A percentile compares a stretch with the other conserved stretches of the same genome.
phyloP scores from a whole-genome alignment of 2,888 invertebrate genomes.

The Noctua janthina region DNA sequence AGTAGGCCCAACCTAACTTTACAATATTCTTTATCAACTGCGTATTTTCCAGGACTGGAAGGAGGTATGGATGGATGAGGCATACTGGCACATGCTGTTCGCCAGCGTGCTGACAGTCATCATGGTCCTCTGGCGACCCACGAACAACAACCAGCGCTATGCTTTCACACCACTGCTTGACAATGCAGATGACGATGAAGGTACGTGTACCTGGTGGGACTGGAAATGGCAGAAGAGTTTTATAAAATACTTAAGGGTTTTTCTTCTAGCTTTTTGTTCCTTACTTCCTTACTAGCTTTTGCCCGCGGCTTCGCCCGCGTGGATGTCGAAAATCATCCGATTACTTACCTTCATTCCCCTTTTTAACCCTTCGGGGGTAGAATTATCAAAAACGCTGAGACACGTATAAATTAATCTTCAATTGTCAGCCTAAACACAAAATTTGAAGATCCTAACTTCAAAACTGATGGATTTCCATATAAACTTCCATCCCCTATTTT shows the following conservation, averaged over 20 bases:
- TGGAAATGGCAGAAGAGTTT: background rate
- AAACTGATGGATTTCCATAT: too few relatives aligned
- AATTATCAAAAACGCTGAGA: too few relatives aligned
- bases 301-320: too few relatives aligned
- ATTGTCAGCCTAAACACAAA: too few relatives aligned
- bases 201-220: conserved; percentile 69
- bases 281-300: background rate
- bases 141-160: conserved; percentile 98
- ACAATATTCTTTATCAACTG: background rate
- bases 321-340: too few relatives aligned
- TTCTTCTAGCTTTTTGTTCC: background rate
- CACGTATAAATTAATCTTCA: too few relatives aligned
- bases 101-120: conserved; percentile 96
- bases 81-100: conserved; percentile 98
- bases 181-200: conserved; percentile 94
- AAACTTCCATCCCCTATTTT: too few relatives aligned
- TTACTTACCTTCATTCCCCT: too few relatives aligned
- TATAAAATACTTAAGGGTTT: background rate
- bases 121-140: conserved; percentile 98
- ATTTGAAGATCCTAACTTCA: too few relatives aligned
- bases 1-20: background rate
- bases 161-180: conserved; percentile 98
- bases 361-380: too few relatives aligned
- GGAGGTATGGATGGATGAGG: conserved; percentile 98
- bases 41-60: conserved; percentile 93